A percentile compares a stretch with the other conserved stretches of the same genome.
Conservation (phyloP, 1,140 invertebrate genomes). For the Bombus sibiricus region DNA sequence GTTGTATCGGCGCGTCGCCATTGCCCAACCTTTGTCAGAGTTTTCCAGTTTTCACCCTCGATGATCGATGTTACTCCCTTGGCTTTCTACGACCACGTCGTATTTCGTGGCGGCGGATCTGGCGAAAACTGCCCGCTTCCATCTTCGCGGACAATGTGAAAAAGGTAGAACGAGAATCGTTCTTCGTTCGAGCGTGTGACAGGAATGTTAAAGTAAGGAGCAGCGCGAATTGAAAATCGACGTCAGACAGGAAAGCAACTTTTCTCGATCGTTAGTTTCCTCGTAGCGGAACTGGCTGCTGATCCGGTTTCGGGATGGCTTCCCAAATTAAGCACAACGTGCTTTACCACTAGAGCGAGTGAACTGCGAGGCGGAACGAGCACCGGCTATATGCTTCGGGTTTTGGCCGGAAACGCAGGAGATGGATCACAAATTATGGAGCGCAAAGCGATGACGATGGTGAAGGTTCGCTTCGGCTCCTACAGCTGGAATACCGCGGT, state of each 20-base stretch:
- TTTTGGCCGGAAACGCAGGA: constrained; percentile 28
- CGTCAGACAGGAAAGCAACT: neutral
- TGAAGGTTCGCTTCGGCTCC: constrained; percentile 12
- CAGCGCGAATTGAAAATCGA: neutral
- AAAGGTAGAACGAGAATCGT: too few species aligned
- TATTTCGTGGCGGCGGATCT: constrained; percentile 1
- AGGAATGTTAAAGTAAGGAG: too few species aligned
- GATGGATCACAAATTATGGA: constrained; percentile 56
- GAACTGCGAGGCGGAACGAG: neutral
- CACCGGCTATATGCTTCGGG: constrained; percentile 8
- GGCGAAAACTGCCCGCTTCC: neutral
- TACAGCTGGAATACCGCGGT: constrained; percentile 56
- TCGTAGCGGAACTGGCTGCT: neutral
- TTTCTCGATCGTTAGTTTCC: neutral
- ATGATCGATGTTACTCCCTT: constrained; percentile 31
- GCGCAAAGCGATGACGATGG: constrained; percentile 47
- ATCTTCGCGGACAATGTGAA: neutral
- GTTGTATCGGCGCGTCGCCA: constrained; percentile 20
- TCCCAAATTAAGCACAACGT: neutral
- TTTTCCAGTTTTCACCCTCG: constrained; percentile 13
- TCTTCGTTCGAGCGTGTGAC: too few species aligned
- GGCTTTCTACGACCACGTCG: constrained; percentile 10
- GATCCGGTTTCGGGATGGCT: neutral
- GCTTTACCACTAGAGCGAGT: neutral
- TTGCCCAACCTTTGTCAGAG: constrained; percentile 17